A percentile compares a stretch with the other conserved stretches of the same genome.
These are phyloP conservation scores for Fregetta grallaria DNA, from an alignment of 2,113 vertebrate genomes.

Conservation along the genomic window DNA sequence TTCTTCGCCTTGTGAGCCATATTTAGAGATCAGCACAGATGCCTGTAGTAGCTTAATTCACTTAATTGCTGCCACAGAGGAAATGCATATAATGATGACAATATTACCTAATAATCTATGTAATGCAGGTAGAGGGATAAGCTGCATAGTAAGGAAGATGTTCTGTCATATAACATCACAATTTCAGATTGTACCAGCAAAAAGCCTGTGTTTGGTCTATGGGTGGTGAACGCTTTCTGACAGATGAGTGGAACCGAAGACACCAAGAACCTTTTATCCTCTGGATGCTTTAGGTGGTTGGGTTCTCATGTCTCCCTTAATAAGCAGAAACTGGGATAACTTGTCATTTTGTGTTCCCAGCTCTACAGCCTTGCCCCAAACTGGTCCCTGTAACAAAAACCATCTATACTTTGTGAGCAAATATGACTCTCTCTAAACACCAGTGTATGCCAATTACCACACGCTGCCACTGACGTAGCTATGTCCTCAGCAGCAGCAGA, in stretches of 20 bases:
- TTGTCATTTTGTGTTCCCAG: background rate
- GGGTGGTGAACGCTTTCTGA: background rate
- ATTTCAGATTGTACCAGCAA: background rate
- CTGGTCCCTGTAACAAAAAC: background rate
- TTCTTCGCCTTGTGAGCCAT: background rate
- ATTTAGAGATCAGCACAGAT: constrained; percentile 23
- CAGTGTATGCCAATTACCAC: background rate
- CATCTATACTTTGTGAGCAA: background rate
- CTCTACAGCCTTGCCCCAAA: background rate
- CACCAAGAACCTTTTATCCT: background rate
- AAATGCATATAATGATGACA: background rate
- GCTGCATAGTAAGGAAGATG: background rate
- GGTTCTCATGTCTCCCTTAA: background rate
- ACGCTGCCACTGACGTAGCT: background rate
- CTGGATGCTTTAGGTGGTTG: background rate
- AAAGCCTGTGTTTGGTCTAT: background rate
- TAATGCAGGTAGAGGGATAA: background rate
- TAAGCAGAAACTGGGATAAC: background rate
- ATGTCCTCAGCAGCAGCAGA: background rate
- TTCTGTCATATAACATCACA: background rate
- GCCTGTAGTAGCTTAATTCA: constrained; percentile 21
- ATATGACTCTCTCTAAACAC: background rate
- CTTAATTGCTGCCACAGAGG: constrained; percentile 17
- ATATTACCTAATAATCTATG: background rate
- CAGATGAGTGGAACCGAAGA: background rate